A percentile compares a stretch with the other conserved stretches of the same genome.
These are phyloP conservation scores for Pterocles burchelli DNA, from an alignment of 2,113 vertebrate genomes.

Conservation along the genomic window DNA sequence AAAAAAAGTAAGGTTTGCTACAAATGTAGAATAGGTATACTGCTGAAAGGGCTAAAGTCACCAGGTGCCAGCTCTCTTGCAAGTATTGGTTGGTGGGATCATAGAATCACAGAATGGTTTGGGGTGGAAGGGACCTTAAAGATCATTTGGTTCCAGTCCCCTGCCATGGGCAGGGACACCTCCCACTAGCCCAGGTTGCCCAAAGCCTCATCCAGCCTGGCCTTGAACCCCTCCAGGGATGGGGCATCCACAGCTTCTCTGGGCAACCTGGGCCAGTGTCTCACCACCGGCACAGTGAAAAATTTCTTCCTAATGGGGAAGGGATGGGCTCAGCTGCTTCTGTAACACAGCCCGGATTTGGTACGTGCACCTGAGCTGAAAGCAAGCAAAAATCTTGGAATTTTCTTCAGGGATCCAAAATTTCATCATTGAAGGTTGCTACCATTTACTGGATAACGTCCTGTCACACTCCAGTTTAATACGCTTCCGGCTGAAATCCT, in stretches of 20 bases:
- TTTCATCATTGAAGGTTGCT: not conserved
- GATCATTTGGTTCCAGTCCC: too few species aligned
- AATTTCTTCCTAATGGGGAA: too few species aligned
- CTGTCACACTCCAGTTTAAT: not conserved
- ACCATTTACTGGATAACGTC: not conserved
- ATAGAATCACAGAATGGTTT: too few species aligned
- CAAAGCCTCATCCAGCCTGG: too few species aligned
- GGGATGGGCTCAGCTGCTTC: not conserved
- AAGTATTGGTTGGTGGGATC: not conserved
- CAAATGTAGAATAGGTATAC: not conserved
- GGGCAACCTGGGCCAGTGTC: too few species aligned
- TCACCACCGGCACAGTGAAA: too few species aligned
- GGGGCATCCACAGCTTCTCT: too few species aligned
- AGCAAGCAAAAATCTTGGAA: not conserved
- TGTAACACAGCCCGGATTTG: accelerated
- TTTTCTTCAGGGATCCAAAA: not conserved
- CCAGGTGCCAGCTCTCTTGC: not conserved
- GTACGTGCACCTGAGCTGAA: not conserved
- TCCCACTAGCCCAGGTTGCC: too few species aligned
- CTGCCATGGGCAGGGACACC: too few species aligned
- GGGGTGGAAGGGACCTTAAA: too few species aligned
- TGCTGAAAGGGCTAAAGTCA: not conserved
- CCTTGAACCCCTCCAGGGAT: too few species aligned
- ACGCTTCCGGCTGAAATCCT: not conserved
- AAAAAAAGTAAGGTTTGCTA: not conserved